Evolutionary conservation across 2,888 invertebrate genomes (phyloP).

Genomic region (Griposia aprilina): DNA sequence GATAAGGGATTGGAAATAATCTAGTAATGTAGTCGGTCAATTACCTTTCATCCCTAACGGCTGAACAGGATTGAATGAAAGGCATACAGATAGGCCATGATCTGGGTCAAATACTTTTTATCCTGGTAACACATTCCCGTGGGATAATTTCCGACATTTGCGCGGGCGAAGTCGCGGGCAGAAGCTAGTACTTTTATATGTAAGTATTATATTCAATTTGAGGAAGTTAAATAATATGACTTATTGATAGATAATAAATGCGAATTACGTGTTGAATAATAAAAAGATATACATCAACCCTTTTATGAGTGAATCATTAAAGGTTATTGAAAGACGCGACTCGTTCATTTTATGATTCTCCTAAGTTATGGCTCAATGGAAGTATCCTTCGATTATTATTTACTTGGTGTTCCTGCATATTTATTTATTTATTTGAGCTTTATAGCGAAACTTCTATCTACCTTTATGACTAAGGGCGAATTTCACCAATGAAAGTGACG

Average conservation of each 20-base stretch:
- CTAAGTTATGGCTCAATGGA: background rate
- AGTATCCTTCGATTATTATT: background rate
- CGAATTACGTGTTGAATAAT: conserved; percentile 3
- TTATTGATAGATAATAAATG: conserved; percentile 20
- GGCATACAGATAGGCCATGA: no score
- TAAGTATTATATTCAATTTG: conserved; percentile 5
- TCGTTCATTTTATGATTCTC: conserved; percentile 12
- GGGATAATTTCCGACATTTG: no score
- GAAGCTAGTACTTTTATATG: background rate
- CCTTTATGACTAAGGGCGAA: no score
- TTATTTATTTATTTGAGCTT: no score
- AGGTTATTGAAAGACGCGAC: conserved; percentile 2
- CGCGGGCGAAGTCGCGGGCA: no score
- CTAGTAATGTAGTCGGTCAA: no score
- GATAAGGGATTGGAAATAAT: no score
- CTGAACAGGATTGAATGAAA: no score
- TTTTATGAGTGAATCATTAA: conserved; percentile 10
- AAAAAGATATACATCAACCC: background rate
- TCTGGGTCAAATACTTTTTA: no score
- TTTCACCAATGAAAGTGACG: background rate
- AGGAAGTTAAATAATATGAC: background rate
- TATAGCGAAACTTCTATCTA: no score
- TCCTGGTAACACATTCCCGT: no score
- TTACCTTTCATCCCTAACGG: no score
- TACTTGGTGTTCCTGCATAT: background rate